Evolutionary conservation across 2,113 vertebrate genomes (phyloP).

Genomic region (Meriones unguiculatus): DNA sequence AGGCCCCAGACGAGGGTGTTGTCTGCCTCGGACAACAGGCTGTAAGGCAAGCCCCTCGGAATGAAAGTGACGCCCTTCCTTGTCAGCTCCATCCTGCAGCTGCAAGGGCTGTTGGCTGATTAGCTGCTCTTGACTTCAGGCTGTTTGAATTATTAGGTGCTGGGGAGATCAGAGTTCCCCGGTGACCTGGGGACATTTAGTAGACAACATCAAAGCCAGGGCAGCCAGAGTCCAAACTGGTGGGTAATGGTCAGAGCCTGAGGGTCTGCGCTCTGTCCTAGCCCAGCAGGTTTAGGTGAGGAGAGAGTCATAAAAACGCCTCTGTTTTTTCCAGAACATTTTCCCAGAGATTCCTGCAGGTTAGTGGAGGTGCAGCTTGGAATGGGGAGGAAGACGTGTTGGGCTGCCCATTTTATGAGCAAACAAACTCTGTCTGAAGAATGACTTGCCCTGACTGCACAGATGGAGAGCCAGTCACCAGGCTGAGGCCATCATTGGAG

Average conservation of each 20-base stretch:
- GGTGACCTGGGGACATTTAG: constrained; percentile 73
- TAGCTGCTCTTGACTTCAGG: constrained; percentile 64
- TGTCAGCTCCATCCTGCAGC: constrained; percentile 59
- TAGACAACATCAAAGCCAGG: constrained; percentile 79
- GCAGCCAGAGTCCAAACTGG: background rate
- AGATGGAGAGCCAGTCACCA: background rate
- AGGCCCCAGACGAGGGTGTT: background rate
- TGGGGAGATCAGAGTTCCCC: constrained; percentile 78
- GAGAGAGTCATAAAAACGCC: constrained; percentile 77
- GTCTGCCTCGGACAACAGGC: constrained; percentile 70
- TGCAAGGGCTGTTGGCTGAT: constrained; percentile 68
- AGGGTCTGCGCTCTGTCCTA: constrained; percentile 73
- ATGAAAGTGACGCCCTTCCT: constrained; percentile 24
- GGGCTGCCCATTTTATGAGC: background rate
- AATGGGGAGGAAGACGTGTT: background rate
- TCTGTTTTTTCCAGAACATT: constrained; percentile 64
- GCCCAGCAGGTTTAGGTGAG: constrained; percentile 70
- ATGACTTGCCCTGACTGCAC: background rate
- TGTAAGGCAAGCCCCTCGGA: constrained; percentile 70
- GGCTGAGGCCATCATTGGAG: background rate
- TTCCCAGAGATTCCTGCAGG: constrained; percentile 60
- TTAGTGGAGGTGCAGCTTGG: background rate
- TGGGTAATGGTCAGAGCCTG: constrained; percentile 56
- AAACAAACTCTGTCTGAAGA: background rate
- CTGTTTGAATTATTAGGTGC: constrained; percentile 81